phyloP scores from a whole-genome alignment of 2,888 invertebrate species.

The Drosophila kanekoi region DNA sequence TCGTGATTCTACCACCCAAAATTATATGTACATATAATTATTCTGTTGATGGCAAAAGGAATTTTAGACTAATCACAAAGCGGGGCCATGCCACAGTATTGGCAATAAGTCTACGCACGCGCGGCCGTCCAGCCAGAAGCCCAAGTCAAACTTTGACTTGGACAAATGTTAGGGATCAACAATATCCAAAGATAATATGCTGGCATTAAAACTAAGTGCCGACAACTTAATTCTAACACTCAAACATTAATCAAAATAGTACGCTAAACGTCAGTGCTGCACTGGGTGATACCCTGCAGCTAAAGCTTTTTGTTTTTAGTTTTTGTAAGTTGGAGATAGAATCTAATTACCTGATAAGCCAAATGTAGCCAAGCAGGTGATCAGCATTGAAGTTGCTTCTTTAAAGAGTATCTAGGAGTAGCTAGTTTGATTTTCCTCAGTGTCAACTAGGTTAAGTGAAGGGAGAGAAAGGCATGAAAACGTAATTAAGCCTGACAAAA shows the following conservation, averaged over 20 bases:
- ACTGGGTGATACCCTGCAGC: background rate
- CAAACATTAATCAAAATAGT: background rate
- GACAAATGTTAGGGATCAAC: background rate
- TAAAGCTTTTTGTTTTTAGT: too few relatives aligned
- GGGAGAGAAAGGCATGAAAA: slow-evolving; percentile 31
- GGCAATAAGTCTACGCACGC: slow-evolving; percentile 13
- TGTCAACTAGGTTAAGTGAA: slow-evolving; percentile 43
- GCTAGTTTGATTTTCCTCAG: slow-evolving; percentile 24
- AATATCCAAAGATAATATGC: background rate
- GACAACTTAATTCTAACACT: background rate
- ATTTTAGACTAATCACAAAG: slow-evolving; percentile 6
- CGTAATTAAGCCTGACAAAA: slow-evolving; percentile 23
- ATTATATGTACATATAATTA: slow-evolving; percentile 32
- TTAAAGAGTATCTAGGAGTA: background rate
- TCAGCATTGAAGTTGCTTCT: too few relatives aligned
- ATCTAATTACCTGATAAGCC: too few relatives aligned
- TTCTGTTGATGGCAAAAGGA: slow-evolving; percentile 18
- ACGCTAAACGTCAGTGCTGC: background rate
- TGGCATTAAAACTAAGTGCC: background rate
- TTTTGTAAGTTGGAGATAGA: too few relatives aligned
- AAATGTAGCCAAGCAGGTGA: too few relatives aligned
- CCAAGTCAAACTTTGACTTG: slow-evolving; percentile 11
- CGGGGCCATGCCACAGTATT: background rate
- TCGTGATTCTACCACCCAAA: slow-evolving; percentile 26
- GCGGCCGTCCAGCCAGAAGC: background rate